Evolutionary conservation across 1,140 invertebrate species (phyloP).

Genomic region (Condylostylus longicornis): DNA sequence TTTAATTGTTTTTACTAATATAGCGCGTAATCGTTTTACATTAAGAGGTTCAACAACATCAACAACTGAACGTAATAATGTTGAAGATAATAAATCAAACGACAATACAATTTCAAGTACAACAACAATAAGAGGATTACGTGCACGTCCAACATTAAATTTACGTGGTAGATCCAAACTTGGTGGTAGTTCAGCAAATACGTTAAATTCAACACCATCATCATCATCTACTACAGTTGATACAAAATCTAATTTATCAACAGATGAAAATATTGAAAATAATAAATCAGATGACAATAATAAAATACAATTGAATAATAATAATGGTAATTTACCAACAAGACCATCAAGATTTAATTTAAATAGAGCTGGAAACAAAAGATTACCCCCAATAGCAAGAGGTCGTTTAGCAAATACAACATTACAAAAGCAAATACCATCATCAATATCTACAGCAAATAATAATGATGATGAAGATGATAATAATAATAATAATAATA

Average conservation of each 20-base stretch:
- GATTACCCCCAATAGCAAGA: constrained; percentile 15
- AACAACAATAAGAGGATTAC: constrained; percentile 25
- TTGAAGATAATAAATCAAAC: constrained; percentile 17
- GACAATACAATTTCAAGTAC: constrained; percentile 27
- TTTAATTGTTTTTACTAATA: constrained; percentile 1
- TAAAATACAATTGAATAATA: too few relatives aligned
- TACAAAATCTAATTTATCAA: constrained; percentile 26
- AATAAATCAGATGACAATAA: constrained; percentile 23
- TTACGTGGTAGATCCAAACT: constrained; percentile 35
- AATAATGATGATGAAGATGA: constrained; percentile 22
- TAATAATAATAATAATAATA: constrained; percentile 6
- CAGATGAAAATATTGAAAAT: constrained; percentile 14
- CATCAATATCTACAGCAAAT: constrained; percentile 26
- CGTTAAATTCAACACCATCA: too few relatives aligned
- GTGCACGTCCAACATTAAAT: constrained; percentile 41
- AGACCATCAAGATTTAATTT: constrained; percentile 26
- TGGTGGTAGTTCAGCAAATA: too few relatives aligned
- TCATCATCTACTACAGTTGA: constrained; percentile 34
- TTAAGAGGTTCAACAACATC: constrained; percentile 20
- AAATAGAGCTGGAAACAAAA: constrained; percentile 20
- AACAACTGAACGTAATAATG: constrained; percentile 21
- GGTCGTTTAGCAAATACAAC: constrained; percentile 20
- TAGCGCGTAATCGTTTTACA: constrained; percentile 30
- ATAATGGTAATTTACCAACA: constrained; percentile 26
- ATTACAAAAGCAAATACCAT: constrained; percentile 26